phyloP scores from a whole-genome alignment of 2,113 vertebrate genomes.

The Taxidea taxus region DNA sequence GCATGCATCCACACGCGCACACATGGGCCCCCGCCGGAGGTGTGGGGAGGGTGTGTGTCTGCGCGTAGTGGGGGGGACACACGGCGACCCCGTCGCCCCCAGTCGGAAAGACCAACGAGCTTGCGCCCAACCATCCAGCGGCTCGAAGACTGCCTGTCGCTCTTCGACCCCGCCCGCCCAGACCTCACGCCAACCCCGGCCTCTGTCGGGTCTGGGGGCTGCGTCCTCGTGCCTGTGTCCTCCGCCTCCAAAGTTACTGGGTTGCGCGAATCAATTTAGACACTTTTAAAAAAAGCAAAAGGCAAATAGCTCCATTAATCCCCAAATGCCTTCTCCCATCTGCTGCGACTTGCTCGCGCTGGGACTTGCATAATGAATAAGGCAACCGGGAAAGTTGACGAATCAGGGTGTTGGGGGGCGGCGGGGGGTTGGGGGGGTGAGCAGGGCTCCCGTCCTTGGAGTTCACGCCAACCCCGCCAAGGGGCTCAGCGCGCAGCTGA shows the following conservation, averaged over 20 bases:
- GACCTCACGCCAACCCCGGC: conserved; percentile 9
- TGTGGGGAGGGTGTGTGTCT: neutral
- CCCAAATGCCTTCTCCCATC: conserved; percentile 81
- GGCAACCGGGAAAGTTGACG: conserved; percentile 81
- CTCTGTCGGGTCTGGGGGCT: neutral
- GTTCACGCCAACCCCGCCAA: neutral
- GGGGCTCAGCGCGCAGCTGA: neutral
- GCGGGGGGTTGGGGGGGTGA: neutral
- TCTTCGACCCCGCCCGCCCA: neutral
- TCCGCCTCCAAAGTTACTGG: conserved; percentile 67
- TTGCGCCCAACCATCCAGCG: neutral
- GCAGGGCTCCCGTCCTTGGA: neutral
- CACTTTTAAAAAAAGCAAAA: conserved; percentile 61
- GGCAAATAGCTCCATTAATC: conserved; percentile 76
- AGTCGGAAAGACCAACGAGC: neutral
- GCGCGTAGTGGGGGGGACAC: neutral
- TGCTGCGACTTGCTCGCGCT: conserved; percentile 81
- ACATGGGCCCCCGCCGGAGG: neutral
- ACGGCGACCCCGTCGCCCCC: neutral
- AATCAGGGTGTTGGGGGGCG: conserved; percentile 66
- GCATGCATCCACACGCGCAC: conserved; percentile 17
- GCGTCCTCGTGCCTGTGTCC: conserved; percentile 11
- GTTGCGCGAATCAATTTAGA: conserved; percentile 71
- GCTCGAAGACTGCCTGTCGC: neutral
- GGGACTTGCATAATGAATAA: conserved; percentile 84